Evolutionary conservation across 2,797 vertebrate genomes (phyloP), one percentile per base, ranked within the genome.

Genomic region (Aldrovandia affinis): DNA sequence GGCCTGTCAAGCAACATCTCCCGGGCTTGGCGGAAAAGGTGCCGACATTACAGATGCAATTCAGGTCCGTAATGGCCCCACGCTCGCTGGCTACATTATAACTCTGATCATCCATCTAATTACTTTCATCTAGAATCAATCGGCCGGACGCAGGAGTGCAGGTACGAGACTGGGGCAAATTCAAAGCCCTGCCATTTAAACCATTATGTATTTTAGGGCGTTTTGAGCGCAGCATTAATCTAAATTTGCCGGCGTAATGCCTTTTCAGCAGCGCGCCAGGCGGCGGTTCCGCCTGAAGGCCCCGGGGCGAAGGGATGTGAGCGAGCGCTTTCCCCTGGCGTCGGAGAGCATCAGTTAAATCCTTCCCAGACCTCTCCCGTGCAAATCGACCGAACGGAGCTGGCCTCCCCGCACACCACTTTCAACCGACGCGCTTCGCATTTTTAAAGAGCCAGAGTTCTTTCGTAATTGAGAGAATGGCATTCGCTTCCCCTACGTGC

Each of bases 91-190:
- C 59, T 75, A 83, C 81, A 54, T 83, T 75, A 83, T 83, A 54
- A 73, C 63, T 36, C 63, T 73, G 81, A 73, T 83, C 50, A 39
- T 55, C 25, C 30, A 83, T 75, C 44, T 75, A 83, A 83, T 75
- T 83, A 73, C 65, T 83, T 83, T 82, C 39, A 82, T 82, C 61
- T 47, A 33, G 14, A 44, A 82, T 82, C 61, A 65, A 70, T 82
- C 28, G 63, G 39, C 42, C 44, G 63, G 63, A 70, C 59, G 59
- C 61, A 18, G 81, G 30, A 50, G 39, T 28, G 28, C 14, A 25
- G 61, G n/a, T 52, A 30, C 59, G 25, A 54, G 25, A 47, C 25
- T 30, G 25, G 68, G 59, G 47, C 8, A 1, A 80, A 44, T 14
- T 63, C 55, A 78, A 81, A 79, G 65, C 63, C 70, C 77, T n/a